Evolutionary conservation across 2,797 vertebrate species (phyloP).

Genomic region (Intellagama lesueurii): DNA sequence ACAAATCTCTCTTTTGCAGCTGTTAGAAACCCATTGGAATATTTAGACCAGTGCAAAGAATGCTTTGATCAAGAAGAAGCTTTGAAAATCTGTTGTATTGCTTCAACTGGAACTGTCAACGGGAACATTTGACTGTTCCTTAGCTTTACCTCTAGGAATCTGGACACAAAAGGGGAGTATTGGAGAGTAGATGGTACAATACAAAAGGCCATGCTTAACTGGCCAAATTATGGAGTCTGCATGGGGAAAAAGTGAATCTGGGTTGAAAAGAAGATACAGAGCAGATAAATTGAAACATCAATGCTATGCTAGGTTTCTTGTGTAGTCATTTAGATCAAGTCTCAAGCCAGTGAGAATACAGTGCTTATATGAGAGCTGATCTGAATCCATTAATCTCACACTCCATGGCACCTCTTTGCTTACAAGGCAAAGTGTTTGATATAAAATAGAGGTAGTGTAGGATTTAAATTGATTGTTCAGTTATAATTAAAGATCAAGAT

Average conservation of each 20-base stretch:
- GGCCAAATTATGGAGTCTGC: neutral
- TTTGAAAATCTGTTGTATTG: neutral
- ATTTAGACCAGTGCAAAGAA: neutral
- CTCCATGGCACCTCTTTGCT: neutral
- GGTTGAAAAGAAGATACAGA: neutral
- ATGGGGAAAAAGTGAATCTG: neutral
- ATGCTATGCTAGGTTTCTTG: neutral
- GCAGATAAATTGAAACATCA: neutral
- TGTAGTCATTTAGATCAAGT: neutral
- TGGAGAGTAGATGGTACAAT: neutral
- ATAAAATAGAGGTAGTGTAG: neutral
- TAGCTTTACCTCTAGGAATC: neutral
- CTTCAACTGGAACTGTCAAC: neutral
- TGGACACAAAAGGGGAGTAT: neutral
- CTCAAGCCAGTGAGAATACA: neutral
- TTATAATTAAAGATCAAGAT: neutral
- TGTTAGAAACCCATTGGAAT: constrained; percentile 7
- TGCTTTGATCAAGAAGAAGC: constrained; percentile 9
- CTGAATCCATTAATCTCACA: neutral
- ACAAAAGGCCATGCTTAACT: neutral
- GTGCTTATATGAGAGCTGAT: too few relatives aligned
- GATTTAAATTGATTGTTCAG: neutral
- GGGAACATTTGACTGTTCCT: neutral
- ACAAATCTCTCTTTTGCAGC: constrained; percentile 26
- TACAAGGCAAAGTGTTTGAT: neutral